Percentiles rank a stretch among this genome's conserved stretches.
phyloP scores from a whole-genome alignment of 2,888 invertebrate genomes.

The Eupithecia inturbata region DNA sequence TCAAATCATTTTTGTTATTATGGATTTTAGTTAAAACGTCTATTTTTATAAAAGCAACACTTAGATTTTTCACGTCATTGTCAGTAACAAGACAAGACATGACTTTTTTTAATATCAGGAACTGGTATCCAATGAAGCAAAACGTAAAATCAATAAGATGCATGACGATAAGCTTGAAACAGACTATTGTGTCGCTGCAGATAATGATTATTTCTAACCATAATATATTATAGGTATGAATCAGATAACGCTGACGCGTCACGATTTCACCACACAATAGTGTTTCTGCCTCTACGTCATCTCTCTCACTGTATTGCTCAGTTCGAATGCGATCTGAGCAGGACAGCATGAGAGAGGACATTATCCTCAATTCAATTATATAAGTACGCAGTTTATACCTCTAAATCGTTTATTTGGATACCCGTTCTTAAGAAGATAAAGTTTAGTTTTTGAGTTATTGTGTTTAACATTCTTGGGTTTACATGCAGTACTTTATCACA shows the following conservation, averaged over 20 bases:
- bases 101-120: not conserved
- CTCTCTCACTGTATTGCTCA: not conserved
- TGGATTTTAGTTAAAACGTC: not conserved
- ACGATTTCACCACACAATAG: not conserved
- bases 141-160: not conserved
- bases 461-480: slow-evolving; percentile 33
- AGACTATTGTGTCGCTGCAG: not conserved
- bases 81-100: not conserved
- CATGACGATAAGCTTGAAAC: not conserved
- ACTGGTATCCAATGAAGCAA: slow-evolving; percentile 6
- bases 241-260: not conserved
- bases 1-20: slow-evolving; percentile 1
- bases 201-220: not conserved
- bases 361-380: not conserved
- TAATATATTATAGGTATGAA: not conserved
- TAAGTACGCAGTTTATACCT: not conserved
- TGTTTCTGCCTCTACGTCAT: not conserved
- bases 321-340: not conserved
- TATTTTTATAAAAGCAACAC: slow-evolving; percentile 6
- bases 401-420: not conserved
- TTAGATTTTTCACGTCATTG: not conserved
- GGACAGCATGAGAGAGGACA: not conserved
- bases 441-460: slow-evolving; percentile 28
- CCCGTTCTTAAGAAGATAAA: not conserved
- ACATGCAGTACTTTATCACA: slow-evolving; percentile 65